Evolutionary conservation across 2,888 invertebrate genomes (phyloP).

Genomic region (Leptopilina myrica): DNA sequence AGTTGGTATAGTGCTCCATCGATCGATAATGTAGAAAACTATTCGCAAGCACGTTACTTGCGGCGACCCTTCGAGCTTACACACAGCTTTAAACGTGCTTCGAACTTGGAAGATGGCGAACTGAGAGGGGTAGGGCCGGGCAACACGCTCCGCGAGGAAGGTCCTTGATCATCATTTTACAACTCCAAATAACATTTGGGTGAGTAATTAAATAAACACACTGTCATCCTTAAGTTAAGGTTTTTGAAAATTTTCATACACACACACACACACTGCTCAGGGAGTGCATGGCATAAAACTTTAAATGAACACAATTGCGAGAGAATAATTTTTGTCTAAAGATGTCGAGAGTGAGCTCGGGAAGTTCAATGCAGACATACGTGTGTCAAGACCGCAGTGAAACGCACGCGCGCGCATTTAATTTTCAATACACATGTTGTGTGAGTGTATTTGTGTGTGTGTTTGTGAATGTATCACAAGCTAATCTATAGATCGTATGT

Average conservation of each 20-base stretch:
- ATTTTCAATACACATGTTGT: conserved; percentile 47
- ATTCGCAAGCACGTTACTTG: conserved; percentile 34
- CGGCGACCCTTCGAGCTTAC: conserved; percentile 53
- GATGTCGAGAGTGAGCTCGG: conserved; percentile 56
- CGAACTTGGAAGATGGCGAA: conserved; percentile 72
- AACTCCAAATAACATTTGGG: conserved; percentile 44
- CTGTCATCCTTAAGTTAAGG: conserved; percentile 32
- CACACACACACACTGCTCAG: conserved; percentile 7
- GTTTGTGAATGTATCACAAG: conserved; percentile 31
- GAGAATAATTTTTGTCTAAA: conserved; percentile 22
- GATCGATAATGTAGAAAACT: conserved; percentile 45
- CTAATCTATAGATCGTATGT: conserved; percentile 50
- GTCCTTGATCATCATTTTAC: conserved; percentile 54
- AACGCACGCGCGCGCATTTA: conserved; percentile 53
- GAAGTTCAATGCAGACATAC: conserved; percentile 75
- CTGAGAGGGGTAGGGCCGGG: conserved; percentile 70
- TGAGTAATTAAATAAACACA: conserved; percentile 51
- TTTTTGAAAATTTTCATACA: neutral
- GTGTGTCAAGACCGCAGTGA: conserved; percentile 60
- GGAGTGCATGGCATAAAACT: conserved; percentile 29
- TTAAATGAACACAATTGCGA: conserved; percentile 10
- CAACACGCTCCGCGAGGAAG: conserved; percentile 62
- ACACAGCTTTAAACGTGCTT: conserved; percentile 46
- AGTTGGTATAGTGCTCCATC: conserved; percentile 30
- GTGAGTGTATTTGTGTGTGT: conserved; percentile 40